These are phyloP conservation scores for Plagodis dolabraria DNA, from an alignment of 2,888 invertebrate species.

Conservation along the genomic window DNA sequence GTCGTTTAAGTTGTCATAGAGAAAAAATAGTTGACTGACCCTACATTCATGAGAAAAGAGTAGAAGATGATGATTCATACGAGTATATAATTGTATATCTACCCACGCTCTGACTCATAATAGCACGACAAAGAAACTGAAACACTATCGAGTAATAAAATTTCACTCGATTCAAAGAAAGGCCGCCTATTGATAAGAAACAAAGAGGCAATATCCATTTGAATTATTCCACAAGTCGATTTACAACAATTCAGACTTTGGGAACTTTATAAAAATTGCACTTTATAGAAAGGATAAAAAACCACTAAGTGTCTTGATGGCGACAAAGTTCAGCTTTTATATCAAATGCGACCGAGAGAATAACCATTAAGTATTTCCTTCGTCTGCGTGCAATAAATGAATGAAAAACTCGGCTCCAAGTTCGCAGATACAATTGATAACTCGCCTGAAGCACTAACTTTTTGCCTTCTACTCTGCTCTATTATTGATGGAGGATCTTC, in stretches of 20 bases:
- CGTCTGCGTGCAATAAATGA: constrained; percentile 73
- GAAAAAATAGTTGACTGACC: too few species aligned
- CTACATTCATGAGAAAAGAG: too few species aligned
- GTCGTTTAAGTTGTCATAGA: too few species aligned
- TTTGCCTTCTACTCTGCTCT: constrained; percentile 57
- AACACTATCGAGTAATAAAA: constrained; percentile 20
- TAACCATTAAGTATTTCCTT: constrained; percentile 75
- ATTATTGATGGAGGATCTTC: constrained; percentile 67
- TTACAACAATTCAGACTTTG: constrained; percentile 51
- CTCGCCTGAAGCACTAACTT: constrained; percentile 69
- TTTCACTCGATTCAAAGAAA: constrained; percentile 13
- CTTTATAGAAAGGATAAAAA: constrained; percentile 59
- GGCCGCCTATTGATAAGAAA: constrained; percentile 41
- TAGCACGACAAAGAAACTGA: constrained; percentile 18
- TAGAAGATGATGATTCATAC: too few species aligned
- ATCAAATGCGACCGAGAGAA: constrained; percentile 66
- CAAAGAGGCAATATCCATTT: constrained; percentile 53
- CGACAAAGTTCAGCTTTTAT: constrained; percentile 67
- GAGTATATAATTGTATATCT: too few species aligned
- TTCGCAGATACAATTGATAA: constrained; percentile 77
- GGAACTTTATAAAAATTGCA: constrained; percentile 62
- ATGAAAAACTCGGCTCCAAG: constrained; percentile 69
- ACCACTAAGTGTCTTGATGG: constrained; percentile 54
- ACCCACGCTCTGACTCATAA: neutral
- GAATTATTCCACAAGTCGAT: constrained; percentile 54